Evolutionary conservation across 2,888 invertebrate species (phyloP), one percentile per base, ranked within the genome.

Genomic region (Scaptomyza flava): DNA sequence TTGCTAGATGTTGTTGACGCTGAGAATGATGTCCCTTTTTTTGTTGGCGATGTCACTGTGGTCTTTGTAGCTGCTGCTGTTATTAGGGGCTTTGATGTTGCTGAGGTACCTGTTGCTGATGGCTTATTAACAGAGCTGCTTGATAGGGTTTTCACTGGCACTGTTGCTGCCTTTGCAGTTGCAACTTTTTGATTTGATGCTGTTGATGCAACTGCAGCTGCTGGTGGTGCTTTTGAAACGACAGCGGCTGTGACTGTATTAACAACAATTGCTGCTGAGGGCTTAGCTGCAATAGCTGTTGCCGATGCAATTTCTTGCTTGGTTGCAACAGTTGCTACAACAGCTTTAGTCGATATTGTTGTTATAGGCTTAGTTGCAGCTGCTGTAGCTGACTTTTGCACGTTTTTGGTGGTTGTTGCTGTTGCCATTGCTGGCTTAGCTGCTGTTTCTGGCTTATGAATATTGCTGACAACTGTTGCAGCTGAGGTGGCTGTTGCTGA

Each of bases 1-100:
- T 79, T 68, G 56, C 58, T 50, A 31, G 60, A 30, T 45, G 60
- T 34, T 45, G 54, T 17, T 17, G 60, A 27, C 27, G 27, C 9
- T 34, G 67, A 7, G 33, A 62, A 30, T 51, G 53, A 6, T 30
- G 45, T 20, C 1, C 20, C 30, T 7, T 71, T 71, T n/a, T 45
- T 38, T 17, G 54, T 46, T 4, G 59, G 11, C 27, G 60, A 11
- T 60, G 34, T 20, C 47, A 51, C 17, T 41, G 33, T 23, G 6
- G 41, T 12, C 6, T 47, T 51, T 27, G 36, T 3, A 23, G 30
- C 4, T 20, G 41, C 23, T 36, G 54, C 7, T 8, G 23, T n/a
- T 41, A 56, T 23, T 30, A 23, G 1, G 3, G 54, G 17, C 20
- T 67, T 68, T 20, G 58, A 45, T 30, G 50, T 34, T 51, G 60